A percentile compares a stretch with the other conserved stretches of the same genome.
Evolutionary conservation across 2,113 vertebrate species (phyloP).

Genomic region (Recurvirostra avosetta): DNA sequence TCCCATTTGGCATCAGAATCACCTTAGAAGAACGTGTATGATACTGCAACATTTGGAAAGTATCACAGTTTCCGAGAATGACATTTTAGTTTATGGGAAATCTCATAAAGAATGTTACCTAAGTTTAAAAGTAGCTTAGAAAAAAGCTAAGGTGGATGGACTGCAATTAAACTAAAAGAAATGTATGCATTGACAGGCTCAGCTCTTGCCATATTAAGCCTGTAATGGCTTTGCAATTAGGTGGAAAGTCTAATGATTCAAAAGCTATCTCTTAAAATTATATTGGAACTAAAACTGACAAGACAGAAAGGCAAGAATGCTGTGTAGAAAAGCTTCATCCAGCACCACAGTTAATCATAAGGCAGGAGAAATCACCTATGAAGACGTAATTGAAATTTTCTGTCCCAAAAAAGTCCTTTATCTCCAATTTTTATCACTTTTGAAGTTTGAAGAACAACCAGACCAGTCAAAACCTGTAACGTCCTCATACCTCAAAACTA

Average conservation of each 20-base stretch:
- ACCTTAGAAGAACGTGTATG: not conserved
- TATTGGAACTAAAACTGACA: not conserved
- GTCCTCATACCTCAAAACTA: not conserved
- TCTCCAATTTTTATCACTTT: not conserved
- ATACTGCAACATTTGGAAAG: not conserved
- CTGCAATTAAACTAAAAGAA: slow-evolving; percentile 8
- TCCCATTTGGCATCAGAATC: not conserved
- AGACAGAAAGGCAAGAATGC: not conserved
- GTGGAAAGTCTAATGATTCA: slow-evolving; percentile 14
- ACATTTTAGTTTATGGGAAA: slow-evolving; percentile 18
- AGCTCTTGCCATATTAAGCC: not conserved
- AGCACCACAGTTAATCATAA: not conserved
- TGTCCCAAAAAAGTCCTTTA: not conserved
- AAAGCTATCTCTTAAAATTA: slow-evolving; percentile 16
- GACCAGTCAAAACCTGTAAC: not conserved
- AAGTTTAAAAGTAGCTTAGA: slow-evolving; percentile 13
- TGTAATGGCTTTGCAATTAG: slow-evolving; percentile 33
- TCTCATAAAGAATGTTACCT: not conserved
- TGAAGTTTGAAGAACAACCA: not conserved
- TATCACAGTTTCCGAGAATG: not conserved
- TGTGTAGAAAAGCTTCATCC: not conserved
- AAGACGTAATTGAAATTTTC: not conserved
- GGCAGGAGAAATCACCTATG: not conserved
- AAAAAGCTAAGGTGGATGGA: not conserved
- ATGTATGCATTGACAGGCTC: not conserved